A percentile compares a stretch with the other conserved stretches of the same genome.
Conservation (phyloP, 2,888 invertebrate genomes). For the Parthenolecanium corni region DNA sequence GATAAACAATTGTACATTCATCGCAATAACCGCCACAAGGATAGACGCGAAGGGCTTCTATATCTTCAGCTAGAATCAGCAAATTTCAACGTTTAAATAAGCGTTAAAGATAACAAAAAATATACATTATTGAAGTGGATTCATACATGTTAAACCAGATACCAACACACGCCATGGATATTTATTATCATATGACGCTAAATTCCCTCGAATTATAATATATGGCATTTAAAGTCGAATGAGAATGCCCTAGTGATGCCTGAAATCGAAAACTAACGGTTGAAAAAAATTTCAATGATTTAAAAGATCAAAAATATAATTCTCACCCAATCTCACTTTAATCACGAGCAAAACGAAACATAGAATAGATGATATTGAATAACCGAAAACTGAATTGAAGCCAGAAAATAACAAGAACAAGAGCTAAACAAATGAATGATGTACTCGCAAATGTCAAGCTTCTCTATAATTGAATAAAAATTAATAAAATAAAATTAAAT, state of each 20-base stretch:
- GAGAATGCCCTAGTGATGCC: background rate
- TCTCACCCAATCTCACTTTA: too few relatives aligned
- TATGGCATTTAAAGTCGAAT: slow-evolving; percentile 58
- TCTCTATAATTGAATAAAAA: too few relatives aligned
- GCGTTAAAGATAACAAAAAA: background rate
- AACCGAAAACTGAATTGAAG: too few relatives aligned
- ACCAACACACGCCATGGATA: slow-evolving; percentile 80
- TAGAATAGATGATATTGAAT: too few relatives aligned
- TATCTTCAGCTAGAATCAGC: slow-evolving; percentile 29
- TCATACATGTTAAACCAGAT: slow-evolving; percentile 69
- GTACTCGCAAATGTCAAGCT: too few relatives aligned
- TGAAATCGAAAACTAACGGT: background rate
- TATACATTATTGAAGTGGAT: background rate
- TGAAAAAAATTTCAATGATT: too few relatives aligned
- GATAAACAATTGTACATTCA: slow-evolving; percentile 72
- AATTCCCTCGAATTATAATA: slow-evolving; percentile 78
- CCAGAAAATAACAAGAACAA: too few relatives aligned
- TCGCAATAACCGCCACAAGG: slow-evolving; percentile 40
- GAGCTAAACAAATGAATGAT: too few relatives aligned
- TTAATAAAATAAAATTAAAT: too few relatives aligned
- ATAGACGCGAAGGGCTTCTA: background rate
- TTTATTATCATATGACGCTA: slow-evolving; percentile 74
- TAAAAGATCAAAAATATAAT: too few relatives aligned
- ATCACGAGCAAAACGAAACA: too few relatives aligned
- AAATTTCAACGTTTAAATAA: background rate